Evolutionary conservation across 1,140 invertebrate species (phyloP), one percentile per base, ranked within the genome.

Genomic region (Liolophura sinensis): DNA sequence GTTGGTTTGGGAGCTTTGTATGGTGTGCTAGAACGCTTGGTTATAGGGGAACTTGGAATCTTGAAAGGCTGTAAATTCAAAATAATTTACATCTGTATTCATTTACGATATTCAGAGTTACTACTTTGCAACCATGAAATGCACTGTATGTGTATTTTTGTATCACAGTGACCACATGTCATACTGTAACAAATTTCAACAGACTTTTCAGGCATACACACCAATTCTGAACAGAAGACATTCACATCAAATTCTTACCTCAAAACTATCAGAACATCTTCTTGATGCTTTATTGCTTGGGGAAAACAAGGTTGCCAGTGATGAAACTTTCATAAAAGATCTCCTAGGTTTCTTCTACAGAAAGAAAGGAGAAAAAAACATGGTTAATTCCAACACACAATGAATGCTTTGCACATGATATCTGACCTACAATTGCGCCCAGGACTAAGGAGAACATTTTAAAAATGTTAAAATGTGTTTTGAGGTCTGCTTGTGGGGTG

Each of bases 1-100:
- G 77, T 73, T 5, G 78, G 78, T 31, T 64, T 58, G 5, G 80
- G 77, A 20, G 71, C 68, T 57, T 74, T 79, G 69, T 79, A 80
- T 1, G 75, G 73, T 16, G 77, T 72, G 4, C 64, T 51, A 56
- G 59, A 58, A 18, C 62, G 60, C 40, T 70, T 75, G 9, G 64
- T 60, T 55, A 58, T 40, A 14, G 77, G 72, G 22, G 77, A 73
- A 48, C 64, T 63, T 12, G 75, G 71, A 1, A 73, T 70, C 55
- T 78, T 77, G 52, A 78, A 76, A 62, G 70, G 73, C 40, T 68
- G 62, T 4, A 71, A 69, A 61, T 62, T 63, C 71, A 70, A 57
- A 20, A 51, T 64, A 25, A 59, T 15, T 54, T 18, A 64, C 25
- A 24, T 16, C 18, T 63, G 25, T 54, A 0, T n/a, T 64, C 11